Evolutionary conservation across 1,140 invertebrate species (phyloP).

Genomic region (Bicyclus anynana): DNA sequence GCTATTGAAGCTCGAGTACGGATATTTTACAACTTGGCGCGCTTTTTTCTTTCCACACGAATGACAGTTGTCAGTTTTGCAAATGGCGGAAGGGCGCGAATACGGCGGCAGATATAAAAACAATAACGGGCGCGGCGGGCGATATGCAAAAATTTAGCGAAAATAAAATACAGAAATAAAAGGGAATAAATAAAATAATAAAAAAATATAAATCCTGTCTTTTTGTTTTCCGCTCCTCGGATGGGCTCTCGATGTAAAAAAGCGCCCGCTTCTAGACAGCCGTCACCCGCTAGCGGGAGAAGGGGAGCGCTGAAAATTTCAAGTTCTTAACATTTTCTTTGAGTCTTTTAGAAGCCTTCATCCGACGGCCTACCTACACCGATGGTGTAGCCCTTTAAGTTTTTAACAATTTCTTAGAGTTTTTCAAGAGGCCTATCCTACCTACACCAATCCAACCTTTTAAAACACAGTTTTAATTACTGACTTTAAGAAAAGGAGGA

Average conservation of each 20-base stretch:
- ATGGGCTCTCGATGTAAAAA: constrained; percentile 72
- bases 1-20: too few relatives aligned
- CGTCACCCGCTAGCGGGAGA: constrained; percentile 37
- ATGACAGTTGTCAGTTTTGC: constrained; percentile 50
- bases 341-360: too few relatives aligned
- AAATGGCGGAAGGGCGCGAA: constrained; percentile 47
- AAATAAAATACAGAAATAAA: constrained; percentile 71
- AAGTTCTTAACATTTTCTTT: neutral
- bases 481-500: too few relatives aligned
- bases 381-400: too few relatives aligned
- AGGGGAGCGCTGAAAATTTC: constrained; percentile 32
- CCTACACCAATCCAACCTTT: too few relatives aligned
- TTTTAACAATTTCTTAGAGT: too few relatives aligned
- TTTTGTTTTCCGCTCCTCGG: constrained; percentile 72
- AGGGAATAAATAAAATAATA: constrained; percentile 75
- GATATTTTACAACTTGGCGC: constrained; percentile 1
- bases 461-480: too few relatives aligned
- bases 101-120: constrained; percentile 39
- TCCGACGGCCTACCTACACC: too few relatives aligned
- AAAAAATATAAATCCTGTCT: constrained; percentile 76
- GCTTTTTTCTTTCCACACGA: constrained; percentile 13
- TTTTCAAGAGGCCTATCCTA: too few relatives aligned
- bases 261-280: constrained; percentile 72
- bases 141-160: constrained; percentile 69
- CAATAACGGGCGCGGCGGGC: constrained; percentile 43